These are phyloP conservation scores for Tenthredo livida DNA, from an alignment of 2,888 invertebrate genomes.

Conservation along the genomic window DNA sequence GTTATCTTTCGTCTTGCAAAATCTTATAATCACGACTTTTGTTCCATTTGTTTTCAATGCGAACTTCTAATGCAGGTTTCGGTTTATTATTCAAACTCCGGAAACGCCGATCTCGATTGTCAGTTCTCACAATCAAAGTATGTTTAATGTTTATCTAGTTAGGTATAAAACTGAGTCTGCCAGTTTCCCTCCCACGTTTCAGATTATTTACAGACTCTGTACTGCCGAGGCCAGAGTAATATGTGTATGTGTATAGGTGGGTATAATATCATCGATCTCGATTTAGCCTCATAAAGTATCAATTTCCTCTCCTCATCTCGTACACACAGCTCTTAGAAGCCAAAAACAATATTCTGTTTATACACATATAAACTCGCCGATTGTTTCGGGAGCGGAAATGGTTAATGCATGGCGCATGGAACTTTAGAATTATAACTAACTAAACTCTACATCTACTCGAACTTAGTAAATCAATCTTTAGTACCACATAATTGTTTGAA, in stretches of 20 bases:
- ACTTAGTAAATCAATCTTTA: slow-evolving; percentile 17
- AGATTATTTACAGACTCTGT: background rate
- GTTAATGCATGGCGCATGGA: background rate
- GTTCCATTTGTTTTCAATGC: background rate
- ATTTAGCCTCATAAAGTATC: slow-evolving; percentile 13
- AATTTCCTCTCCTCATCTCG: background rate
- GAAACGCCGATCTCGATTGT: slow-evolving; percentile 12
- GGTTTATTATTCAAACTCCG: background rate
- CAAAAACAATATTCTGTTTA: background rate
- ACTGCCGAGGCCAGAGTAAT: background rate
- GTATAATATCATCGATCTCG: background rate
- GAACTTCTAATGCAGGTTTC: background rate
- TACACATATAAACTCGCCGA: background rate
- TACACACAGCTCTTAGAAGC: background rate
- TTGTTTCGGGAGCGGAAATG: background rate
- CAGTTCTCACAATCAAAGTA: background rate
- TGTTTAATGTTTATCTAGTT: slow-evolving; percentile 28
- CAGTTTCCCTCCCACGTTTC: background rate
- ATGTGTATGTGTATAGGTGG: background rate
- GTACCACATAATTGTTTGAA: background rate
- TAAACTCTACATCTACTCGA: background rate
- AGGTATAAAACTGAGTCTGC: background rate
- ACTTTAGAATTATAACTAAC: background rate
- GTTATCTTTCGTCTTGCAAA: background rate
- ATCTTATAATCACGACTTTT: background rate